Evolutionary conservation across 2,797 vertebrate species (phyloP), one percentile per base, ranked within the genome.

Genomic region (Phrynocephalus forsythii): DNA sequence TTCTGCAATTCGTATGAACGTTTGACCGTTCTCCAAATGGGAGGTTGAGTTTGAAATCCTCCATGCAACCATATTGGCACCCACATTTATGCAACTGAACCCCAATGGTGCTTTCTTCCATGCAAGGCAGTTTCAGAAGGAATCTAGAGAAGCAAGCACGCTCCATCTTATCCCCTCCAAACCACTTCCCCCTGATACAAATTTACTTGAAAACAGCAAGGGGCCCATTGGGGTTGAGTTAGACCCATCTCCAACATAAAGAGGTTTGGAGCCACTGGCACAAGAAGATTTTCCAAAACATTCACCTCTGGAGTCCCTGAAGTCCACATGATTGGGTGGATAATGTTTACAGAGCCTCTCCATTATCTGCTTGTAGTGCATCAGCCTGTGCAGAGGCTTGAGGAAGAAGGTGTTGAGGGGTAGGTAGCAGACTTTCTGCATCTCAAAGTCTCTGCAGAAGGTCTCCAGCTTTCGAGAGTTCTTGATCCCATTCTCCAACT

Each of bases 341-440:
- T 99, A 99, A 95, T 99, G 97, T 95, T 99, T 99, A 96, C 99
- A 99, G 90, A 99, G 97, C 82, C 98, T 97, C 96, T 99, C 98
- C 96, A 99, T 97, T 94, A 99, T 98, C 96, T 98, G 98, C 95
- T 98, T 98, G 96, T 99, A 99, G 97, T 99, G 99, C 96, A 98
- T 96, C 90, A 99, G 98, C 91, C 99, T 98, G 96, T 99, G 99
- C 92, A 99, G 96, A 0, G 99, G 99, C 85, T 98, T 97, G 94
- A 99, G 98, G 1, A 99, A 96, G 95, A 99, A 99, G 90, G 98
- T 97, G 56, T 98, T 99, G 92, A 99, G 97, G 8, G 99, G 98
- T 91, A 99, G 94, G 95, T 99, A 99, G 93, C 99, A 99, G 91
- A 99, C 99, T 92, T 99, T 99, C 92, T 99, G 98, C 93, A 99